A percentile compares a stretch with the other conserved stretches of the same genome.
Evolutionary conservation across 2,797 vertebrate species (phyloP).

Genomic region (Myotis planiceps): DNA sequence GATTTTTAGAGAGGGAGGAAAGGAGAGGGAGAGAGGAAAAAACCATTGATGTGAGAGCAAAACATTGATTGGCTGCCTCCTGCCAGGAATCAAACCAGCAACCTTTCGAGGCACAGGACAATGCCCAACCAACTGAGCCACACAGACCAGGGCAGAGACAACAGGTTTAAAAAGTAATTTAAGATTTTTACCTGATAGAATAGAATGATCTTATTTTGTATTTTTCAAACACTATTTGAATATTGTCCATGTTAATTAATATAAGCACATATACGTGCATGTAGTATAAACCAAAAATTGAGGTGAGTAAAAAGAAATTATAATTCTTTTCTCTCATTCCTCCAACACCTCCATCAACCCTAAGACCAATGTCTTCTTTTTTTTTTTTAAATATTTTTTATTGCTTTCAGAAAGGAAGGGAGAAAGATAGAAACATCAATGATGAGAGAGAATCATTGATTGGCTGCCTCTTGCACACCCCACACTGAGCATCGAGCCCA

Average conservation of each 20-base stretch:
- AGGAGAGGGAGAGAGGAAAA: not conserved
- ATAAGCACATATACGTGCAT: not conserved
- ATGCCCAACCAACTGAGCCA: not conserved
- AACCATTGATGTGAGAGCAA: not conserved
- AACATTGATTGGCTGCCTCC: not conserved
- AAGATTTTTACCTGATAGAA: not conserved
- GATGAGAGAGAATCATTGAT: no score
- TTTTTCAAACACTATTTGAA: slow-evolving; percentile 11
- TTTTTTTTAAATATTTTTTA: no score
- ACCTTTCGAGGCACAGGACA: not conserved
- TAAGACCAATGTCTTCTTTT: not conserved
- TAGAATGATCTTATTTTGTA: not conserved
- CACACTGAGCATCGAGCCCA: no score
- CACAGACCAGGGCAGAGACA: not conserved
- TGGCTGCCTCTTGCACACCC: no score
- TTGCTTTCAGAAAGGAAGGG: no score
- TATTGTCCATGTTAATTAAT: not conserved
- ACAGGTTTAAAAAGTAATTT: not conserved
- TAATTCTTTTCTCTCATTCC: not conserved
- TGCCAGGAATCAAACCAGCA: not conserved
- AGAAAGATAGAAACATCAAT: no score
- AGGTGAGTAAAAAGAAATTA: not conserved
- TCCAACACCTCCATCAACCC: not conserved
- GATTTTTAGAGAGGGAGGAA: not conserved
- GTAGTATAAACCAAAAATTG: not conserved